phyloP scores from a whole-genome alignment of 35 echinoderm and acorn worm genomes.

The Heliocidaris tuberculata region DNA sequence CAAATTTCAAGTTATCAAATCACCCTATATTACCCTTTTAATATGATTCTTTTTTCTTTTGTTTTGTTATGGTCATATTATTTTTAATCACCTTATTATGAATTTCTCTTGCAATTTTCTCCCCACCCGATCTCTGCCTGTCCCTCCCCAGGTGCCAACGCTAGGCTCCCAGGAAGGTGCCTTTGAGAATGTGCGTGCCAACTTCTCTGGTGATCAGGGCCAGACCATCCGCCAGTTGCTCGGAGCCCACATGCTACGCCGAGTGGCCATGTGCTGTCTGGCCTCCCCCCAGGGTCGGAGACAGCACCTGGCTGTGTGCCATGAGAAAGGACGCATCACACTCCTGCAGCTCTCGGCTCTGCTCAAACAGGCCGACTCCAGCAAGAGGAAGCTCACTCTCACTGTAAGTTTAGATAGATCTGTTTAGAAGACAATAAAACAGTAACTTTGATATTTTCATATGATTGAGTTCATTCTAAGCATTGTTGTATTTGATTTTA shows the following conservation, averaged over 20 bases:
- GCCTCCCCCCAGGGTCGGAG: constrained; percentile 88
- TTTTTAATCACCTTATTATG: neutral
- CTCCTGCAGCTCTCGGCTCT: constrained; percentile 93
- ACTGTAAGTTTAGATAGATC: constrained; percentile 73
- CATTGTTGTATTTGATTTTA: neutral
- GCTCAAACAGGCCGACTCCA: constrained; percentile 95
- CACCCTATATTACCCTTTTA: no score
- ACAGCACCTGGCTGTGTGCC: constrained; percentile 94
- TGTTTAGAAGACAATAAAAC: neutral
- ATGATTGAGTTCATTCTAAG: neutral
- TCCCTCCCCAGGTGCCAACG: constrained; percentile 74
- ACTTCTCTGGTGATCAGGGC: constrained; percentile 98
- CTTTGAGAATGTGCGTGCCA: constrained; percentile 93
- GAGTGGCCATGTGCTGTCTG: constrained; percentile 95
- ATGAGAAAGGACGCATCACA: constrained; percentile 97
- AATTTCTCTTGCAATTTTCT: neutral
- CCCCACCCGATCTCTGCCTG: neutral
- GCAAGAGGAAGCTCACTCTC: constrained; percentile 91
- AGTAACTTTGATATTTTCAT: neutral
- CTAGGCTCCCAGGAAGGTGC: constrained; percentile 96
- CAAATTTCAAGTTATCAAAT: no score
- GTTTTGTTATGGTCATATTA: neutral
- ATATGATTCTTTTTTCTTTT: no score
- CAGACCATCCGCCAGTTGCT: constrained; percentile 95
- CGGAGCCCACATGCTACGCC: constrained; percentile 91